Base-by-base conservation (phyloP, 1,140 invertebrate species). In the Bombus breviceps region DNA sequence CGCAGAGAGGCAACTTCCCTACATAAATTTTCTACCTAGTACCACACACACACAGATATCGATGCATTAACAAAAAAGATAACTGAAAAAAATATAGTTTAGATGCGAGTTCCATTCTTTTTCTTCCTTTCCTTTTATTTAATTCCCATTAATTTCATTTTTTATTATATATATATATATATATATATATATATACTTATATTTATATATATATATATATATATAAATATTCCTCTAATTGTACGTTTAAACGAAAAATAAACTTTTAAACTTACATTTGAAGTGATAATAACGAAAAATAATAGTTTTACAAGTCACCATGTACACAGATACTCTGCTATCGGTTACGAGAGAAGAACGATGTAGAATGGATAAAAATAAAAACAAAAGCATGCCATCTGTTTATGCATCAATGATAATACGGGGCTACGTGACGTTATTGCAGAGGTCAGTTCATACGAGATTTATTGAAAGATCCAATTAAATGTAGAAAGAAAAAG, bases 21-120 rank as follows among this genome's bases (percentile, higher is more conserved):
- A 95, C 94, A 94, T 92, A 95, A 95, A 95, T 89, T 95, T 95
- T 95, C 94, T 95, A 95, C 95, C 95, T 95, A 93, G 93, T 94
- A 94, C 90, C 93, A 94, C 90, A 95, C 92, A 94, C 92, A 93
- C 80, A 93, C 89, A 79, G 77, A 94, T 89, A 94, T 90, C 93
- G 93, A 94, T 94, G 91, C 93, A 92, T 95, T 95, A 95, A 95
- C 93, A 93, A 92, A 94, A 93, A 91, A 92, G 90, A 80, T 81
- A 89, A 94, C 93, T 47, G 84, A 75, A 91, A 81, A 71, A 73
- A 90, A 76, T 39, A 81, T 81, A 66, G 81, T 90, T 88, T 82
- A 81, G 82, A 86, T 68, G 62, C 74, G 47, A 34, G 43, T 74
- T 32, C 59, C 79, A 43, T 75, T 81, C 62, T 53, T 57, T 69